A percentile compares a stretch with the other conserved stretches of the same genome.
Conservation (phyloP, 2,797 vertebrate genomes). For the Atherinosoma microstoma region DNA sequence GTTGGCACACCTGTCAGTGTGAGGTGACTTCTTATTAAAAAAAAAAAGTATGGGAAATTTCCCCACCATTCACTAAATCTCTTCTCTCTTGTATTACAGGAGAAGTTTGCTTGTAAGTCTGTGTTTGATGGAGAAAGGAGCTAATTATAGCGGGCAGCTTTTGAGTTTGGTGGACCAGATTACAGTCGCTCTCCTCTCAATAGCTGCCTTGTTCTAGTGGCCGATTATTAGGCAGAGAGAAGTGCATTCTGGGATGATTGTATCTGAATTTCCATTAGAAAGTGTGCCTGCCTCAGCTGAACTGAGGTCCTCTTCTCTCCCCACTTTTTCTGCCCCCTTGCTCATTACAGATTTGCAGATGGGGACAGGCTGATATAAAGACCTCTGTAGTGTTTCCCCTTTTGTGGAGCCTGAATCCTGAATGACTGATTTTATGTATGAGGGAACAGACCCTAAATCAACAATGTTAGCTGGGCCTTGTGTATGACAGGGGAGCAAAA, state of each 20-base stretch:
- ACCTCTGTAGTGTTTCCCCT: constrained; percentile 61
- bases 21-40: constrained; percentile 17
- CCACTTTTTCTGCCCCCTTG: constrained; percentile 60
- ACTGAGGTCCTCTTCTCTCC: constrained; percentile 74
- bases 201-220: constrained; percentile 83
- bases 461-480: constrained; percentile 12
- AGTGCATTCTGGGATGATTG: constrained; percentile 85
- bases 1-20: constrained; percentile 49
- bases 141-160: constrained; percentile 84
- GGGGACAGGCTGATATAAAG: constrained; percentile 62
- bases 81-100: constrained; percentile 54
- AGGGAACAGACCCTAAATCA: constrained; percentile 53
- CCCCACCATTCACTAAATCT: constrained; percentile 39
- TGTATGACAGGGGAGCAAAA: constrained; percentile 27
- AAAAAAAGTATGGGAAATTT: constrained; percentile 31
- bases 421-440: constrained; percentile 61
- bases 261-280: constrained; percentile 86
- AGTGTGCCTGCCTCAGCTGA: constrained; percentile 78
- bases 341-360: constrained; percentile 74
- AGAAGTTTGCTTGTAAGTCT: constrained; percentile 69
- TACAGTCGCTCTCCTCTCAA: constrained; percentile 83
- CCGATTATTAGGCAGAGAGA: constrained; percentile 83
- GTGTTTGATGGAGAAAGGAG: constrained; percentile 82
- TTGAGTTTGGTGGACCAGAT: constrained; percentile 83
- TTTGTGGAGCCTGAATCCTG: constrained; percentile 43